phyloP scores from a whole-genome alignment of 2,797 vertebrate species.

The Mus spretus region DNA sequence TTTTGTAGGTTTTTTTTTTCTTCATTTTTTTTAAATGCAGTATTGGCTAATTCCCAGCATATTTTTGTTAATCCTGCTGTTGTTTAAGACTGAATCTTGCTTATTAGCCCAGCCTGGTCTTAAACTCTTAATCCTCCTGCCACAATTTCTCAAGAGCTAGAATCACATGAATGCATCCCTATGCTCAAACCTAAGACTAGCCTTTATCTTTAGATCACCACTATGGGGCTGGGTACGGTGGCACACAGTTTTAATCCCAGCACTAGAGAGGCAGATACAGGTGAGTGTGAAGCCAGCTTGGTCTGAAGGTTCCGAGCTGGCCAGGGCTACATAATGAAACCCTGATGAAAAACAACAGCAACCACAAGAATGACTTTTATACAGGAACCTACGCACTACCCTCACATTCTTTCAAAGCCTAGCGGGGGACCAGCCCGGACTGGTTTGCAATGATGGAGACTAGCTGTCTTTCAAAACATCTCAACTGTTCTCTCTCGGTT shows the following conservation, averaged over 20 bases:
- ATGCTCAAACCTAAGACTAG: background rate
- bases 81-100: background rate
- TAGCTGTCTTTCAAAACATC: background rate
- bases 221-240: too few species aligned
- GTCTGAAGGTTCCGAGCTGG: background rate
- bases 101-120: background rate
- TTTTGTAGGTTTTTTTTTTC: too few species aligned
- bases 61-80: background rate
- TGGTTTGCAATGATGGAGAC: background rate
- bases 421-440: rapidly evolving
- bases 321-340: background rate
- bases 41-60: background rate
- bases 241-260: background rate
- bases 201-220: background rate
- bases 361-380: background rate
- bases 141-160: background rate
- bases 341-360: background rate
- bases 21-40: background rate
- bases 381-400: background rate
- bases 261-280: background rate
- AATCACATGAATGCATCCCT: background rate
- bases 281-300: background rate
- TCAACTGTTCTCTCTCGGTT: background rate
- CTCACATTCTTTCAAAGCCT: background rate
- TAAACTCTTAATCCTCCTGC: background rate